A percentile compares a stretch with the other conserved stretches of the same genome.
phyloP scores from a whole-genome alignment of 2,113 vertebrate species.

The Corythaeola cristata region DNA sequence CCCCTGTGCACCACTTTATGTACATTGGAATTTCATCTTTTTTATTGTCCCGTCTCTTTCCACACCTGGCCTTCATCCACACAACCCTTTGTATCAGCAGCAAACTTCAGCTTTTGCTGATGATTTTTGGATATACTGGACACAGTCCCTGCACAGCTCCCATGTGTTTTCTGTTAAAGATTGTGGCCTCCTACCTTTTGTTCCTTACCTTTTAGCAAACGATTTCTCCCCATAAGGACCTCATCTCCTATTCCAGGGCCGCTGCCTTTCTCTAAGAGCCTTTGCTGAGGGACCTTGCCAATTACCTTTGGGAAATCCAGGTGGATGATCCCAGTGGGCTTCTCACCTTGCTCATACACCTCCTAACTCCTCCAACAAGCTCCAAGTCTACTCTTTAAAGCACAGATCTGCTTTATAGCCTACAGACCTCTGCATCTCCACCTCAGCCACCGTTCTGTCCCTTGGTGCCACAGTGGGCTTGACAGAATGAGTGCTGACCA shows the following conservation, averaged over 20 bases:
- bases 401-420: background rate
- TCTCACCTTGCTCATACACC: background rate
- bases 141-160: background rate
- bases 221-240: background rate
- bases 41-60: background rate
- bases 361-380: background rate
- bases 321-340: background rate
- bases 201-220: background rate
- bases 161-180: background rate
- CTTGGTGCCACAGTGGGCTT: background rate
- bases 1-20: constrained; percentile 13
- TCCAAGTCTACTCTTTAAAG: background rate
- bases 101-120: background rate
- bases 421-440: background rate
- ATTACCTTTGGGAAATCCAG: background rate
- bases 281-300: background rate
- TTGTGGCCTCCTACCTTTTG: background rate
- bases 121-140: background rate
- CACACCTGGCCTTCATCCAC: background rate
- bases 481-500: background rate
- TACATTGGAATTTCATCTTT: background rate
- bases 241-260: background rate
- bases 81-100: background rate
- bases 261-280: background rate
- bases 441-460: background rate